These are phyloP conservation scores for Danio tinwini DNA, from an alignment of 2,797 vertebrate genomes.

Conservation along the genomic window DNA sequence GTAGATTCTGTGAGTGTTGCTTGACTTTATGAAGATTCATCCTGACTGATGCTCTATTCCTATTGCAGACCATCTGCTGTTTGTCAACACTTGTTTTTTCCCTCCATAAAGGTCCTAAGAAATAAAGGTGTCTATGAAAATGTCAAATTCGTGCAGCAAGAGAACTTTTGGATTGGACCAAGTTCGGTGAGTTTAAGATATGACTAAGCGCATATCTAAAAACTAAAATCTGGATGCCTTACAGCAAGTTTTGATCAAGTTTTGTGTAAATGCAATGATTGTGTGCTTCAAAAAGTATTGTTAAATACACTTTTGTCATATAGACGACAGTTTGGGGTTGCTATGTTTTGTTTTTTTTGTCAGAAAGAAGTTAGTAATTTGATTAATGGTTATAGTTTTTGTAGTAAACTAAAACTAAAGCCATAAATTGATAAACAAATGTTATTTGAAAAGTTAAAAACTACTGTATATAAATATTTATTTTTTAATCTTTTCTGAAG, in stretches of 20 bases:
- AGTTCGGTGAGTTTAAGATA: slow-evolving; percentile 85
- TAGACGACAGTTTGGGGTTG: not conserved
- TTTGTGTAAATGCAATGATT: not conserved
- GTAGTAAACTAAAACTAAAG: too few relatives aligned
- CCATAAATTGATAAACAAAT: too few relatives aligned
- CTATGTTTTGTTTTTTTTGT: not conserved
- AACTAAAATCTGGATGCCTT: too few relatives aligned
- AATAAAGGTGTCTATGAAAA: slow-evolving; percentile 98
- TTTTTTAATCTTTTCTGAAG: too few relatives aligned
- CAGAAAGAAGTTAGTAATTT: too few relatives aligned
- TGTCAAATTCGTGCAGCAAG: slow-evolving; percentile 95
- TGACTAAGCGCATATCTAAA: too few relatives aligned
- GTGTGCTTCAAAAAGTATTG: not conserved
- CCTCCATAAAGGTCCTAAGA: slow-evolving; percentile 84
- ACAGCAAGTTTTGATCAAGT: not conserved
- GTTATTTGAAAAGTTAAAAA: too few relatives aligned
- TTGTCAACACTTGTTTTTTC: slow-evolving; percentile 23
- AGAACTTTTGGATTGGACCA: slow-evolving; percentile 99
- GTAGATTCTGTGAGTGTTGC: slow-evolving; percentile 90
- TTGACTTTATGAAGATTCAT: not conserved
- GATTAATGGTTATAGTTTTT: too few relatives aligned
- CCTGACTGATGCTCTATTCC: not conserved
- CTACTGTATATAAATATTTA: too few relatives aligned
- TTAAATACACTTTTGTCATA: not conserved
- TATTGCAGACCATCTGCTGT: slow-evolving; percentile 22